Evolutionary conservation across 1,140 invertebrate genomes (phyloP).

Genomic region (Mercenaria mercenaria): DNA sequence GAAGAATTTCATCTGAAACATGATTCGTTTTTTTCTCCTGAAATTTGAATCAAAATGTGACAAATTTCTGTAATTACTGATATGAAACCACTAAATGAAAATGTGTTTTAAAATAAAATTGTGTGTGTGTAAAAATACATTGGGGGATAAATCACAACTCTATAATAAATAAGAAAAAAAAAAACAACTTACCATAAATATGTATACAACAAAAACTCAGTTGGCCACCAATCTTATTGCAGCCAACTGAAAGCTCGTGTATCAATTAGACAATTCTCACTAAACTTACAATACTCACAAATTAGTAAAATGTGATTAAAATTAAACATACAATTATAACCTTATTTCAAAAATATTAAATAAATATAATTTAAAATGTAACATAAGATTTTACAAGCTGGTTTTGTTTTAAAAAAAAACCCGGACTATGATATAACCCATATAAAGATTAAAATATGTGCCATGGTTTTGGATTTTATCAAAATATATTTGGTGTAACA

Average conservation of each 20-base stretch:
- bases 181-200: constrained; percentile 3
- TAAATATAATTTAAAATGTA: constrained; percentile 30
- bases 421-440: neutral
- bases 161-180: constrained; percentile 15
- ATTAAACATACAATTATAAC: constrained; percentile 42
- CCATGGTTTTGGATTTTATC: neutral
- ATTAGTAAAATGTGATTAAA: constrained; percentile 33
- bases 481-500: neutral
- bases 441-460: neutral
- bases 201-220: neutral
- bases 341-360: constrained; percentile 24
- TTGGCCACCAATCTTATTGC: neutral
- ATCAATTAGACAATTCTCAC: neutral
- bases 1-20: too few relatives aligned
- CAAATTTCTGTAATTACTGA: neutral
- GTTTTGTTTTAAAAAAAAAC: neutral
- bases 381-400: constrained; percentile 4
- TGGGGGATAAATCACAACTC: neutral
- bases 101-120: too few relatives aligned
- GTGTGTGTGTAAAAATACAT: neutral
- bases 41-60: too few relatives aligned
- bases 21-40: too few relatives aligned
- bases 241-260: neutral
- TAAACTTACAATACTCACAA: constrained; percentile 40
- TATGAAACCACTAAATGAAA: neutral